Evolutionary conservation across 2,113 vertebrate genomes (phyloP).

Genomic region (Cinclus cinclus): DNA sequence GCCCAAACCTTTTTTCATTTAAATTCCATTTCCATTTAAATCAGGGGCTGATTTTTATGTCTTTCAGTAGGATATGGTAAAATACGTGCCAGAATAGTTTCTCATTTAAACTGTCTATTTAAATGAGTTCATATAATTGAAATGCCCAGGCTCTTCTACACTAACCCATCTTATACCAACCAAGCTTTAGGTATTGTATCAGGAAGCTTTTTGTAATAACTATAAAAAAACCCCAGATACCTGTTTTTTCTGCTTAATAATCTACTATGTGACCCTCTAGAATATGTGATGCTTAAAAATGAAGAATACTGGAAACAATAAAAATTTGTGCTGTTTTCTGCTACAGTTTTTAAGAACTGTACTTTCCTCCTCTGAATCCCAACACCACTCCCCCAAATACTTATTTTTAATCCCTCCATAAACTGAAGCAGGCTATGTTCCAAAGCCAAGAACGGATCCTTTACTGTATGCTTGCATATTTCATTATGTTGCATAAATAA

Average conservation of each 20-base stretch:
- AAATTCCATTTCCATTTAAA: not conserved
- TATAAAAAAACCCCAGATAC: not conserved
- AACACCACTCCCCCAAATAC: not conserved
- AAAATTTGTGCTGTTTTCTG: not conserved
- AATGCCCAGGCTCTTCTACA: not conserved
- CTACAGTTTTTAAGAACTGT: not conserved
- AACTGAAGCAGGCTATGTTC: not conserved
- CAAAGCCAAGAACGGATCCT: conserved; percentile 44
- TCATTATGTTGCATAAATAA: conserved; percentile 68
- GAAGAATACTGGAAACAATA: not conserved
- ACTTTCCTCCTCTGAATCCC: not conserved
- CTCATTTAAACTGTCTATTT: not conserved
- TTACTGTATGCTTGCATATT: conserved; percentile 67
- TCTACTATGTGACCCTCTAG: not conserved
- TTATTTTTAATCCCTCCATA: conserved; percentile 37
- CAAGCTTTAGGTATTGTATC: not conserved
- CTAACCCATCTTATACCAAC: not conserved
- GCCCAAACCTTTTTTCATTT: not conserved
- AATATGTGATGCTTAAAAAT: not conserved
- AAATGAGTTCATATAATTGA: not conserved
- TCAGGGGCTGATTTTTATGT: not conserved
- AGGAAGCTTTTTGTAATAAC: not conserved
- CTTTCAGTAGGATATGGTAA: not conserved
- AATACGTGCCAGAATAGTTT: not conserved
- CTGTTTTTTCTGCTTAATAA: not conserved